These are phyloP conservation scores for Cydia strobilella DNA, from an alignment of 1,140 invertebrate species.

Conservation along the genomic window DNA sequence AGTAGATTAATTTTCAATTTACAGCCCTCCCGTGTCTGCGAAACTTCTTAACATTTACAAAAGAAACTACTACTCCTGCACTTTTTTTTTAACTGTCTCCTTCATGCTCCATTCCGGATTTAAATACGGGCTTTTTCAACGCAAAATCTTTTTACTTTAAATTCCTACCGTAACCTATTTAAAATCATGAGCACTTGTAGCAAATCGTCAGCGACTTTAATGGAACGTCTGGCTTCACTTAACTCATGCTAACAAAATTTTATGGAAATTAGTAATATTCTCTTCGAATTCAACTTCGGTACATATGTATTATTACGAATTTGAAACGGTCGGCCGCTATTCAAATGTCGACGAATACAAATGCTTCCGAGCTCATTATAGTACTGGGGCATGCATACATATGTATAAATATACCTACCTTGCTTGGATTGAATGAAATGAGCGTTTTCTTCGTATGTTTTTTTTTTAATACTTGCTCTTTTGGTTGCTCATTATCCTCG, in stretches of 20 bases:
- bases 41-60: constrained; percentile 26
- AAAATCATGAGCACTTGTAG: constrained; percentile 25
- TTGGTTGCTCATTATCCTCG: constrained; percentile 33
- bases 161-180: constrained; percentile 5
- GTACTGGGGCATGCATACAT: constrained; percentile 32
- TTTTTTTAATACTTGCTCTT: constrained; percentile 39
- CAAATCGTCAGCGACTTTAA: constrained; percentile 5
- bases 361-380: constrained; percentile 50
- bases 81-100: constrained; percentile 12
- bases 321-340: constrained; percentile 50
- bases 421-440: constrained; percentile 33
- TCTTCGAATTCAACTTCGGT: constrained; percentile 27
- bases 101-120: constrained; percentile 4
- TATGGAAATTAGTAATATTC: constrained; percentile 32
- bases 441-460: constrained; percentile 32
- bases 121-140: constrained; percentile 8
- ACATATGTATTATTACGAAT: constrained; percentile 48
- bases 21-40: constrained; percentile 1
- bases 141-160: constrained; percentile 16
- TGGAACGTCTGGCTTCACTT: constrained; percentile 20
- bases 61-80: constrained; percentile 20
- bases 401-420: neutral
- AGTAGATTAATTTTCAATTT: constrained; percentile 28
- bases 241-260: constrained; percentile 26
- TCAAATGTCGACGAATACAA: constrained; percentile 53